These are phyloP conservation scores for Phocoena phocoena DNA, from an alignment of 2,113 vertebrate genomes.

Conservation along the genomic window DNA sequence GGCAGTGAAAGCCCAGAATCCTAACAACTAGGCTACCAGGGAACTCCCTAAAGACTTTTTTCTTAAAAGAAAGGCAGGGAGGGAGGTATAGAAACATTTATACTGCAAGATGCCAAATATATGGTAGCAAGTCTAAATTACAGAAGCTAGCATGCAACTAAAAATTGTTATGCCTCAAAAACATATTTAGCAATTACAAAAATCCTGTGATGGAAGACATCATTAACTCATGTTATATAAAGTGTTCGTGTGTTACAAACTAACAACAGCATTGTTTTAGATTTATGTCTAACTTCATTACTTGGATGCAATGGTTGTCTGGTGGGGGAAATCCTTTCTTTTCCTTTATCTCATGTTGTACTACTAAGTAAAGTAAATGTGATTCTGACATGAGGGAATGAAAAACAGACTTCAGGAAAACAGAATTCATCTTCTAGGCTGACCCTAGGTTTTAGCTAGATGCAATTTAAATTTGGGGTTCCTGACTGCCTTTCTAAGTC, in stretches of 20 bases:
- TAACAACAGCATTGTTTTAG: background rate
- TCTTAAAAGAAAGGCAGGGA: background rate
- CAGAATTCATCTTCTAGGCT: conserved; percentile 14
- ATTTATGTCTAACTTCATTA: background rate
- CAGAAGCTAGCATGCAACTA: background rate
- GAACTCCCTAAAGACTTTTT: background rate
- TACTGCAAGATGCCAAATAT: background rate
- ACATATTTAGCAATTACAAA: conserved; percentile 39
- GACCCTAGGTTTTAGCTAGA: conserved; percentile 29
- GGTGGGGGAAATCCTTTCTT: background rate
- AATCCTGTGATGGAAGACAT: background rate
- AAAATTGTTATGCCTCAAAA: conserved; percentile 2
- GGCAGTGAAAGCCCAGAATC: background rate
- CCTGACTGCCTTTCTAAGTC: background rate
- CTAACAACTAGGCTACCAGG: background rate
- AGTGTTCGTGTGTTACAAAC: background rate
- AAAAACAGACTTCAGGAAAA: conserved; percentile 51
- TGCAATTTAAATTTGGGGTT: conserved; percentile 9
- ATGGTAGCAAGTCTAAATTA: conserved; percentile 29
- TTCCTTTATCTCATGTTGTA: conserved; percentile 6
- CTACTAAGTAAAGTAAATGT: conserved; percentile 12
- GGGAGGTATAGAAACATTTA: background rate
- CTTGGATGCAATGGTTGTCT: background rate
- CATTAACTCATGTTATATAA: conserved; percentile 1
- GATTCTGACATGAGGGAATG: conserved; percentile 31